phyloP scores from a whole-genome alignment of 2,888 invertebrate genomes.

The Pachydiplax longipennis region DNA sequence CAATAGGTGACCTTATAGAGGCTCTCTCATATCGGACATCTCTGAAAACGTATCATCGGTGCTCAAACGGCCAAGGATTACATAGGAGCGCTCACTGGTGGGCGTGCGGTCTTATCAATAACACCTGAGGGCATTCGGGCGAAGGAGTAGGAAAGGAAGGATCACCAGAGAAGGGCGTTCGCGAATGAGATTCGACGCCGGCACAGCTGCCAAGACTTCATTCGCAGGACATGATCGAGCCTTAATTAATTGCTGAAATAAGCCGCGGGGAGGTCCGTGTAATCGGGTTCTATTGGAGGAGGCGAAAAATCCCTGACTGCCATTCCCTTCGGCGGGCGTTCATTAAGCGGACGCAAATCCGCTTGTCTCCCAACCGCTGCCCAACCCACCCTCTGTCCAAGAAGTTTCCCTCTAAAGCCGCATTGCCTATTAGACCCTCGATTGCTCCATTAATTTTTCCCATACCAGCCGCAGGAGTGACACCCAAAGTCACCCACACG shows the following conservation, averaged over 20 bases:
- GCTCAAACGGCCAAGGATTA: too few species aligned
- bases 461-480: neutral
- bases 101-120: too few species aligned
- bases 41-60: too few species aligned
- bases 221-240: neutral
- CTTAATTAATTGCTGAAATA: conserved; percentile 31
- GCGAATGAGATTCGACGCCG: too few species aligned
- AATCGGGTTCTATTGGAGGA: neutral
- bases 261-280: neutral
- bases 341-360: neutral
- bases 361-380: neutral
- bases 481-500: neutral
- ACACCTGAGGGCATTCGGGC: too few species aligned
- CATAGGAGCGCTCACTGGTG: too few species aligned
- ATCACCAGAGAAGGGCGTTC: too few species aligned
- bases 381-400: neutral
- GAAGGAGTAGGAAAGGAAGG: too few species aligned
- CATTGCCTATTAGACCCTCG: neutral
- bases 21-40: too few species aligned
- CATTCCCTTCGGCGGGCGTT: neutral
- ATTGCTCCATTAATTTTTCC: neutral
- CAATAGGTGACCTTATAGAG: too few species aligned
- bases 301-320: neutral
- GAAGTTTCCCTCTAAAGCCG: neutral
- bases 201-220: neutral